Evolutionary conservation across 1,140 invertebrate genomes (phyloP), one percentile per base, ranked within the genome.

Genomic region (Lordiphosa clarofinis): DNA sequence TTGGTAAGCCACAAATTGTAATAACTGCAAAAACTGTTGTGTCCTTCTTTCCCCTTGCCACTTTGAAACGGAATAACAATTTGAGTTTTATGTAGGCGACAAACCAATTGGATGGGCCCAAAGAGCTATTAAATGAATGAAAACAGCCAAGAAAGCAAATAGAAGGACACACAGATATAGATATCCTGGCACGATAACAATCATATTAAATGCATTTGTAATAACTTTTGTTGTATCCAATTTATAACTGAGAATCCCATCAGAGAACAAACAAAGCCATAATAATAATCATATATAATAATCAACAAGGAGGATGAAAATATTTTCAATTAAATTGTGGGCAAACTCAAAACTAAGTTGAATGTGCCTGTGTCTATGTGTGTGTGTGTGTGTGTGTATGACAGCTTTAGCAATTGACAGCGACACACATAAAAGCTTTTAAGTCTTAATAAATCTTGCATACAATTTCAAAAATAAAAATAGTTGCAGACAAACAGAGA

Each of bases 361-460:
- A 33, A 10, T 8, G 4, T 39, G 13, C 42, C 19, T 37, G 24
- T 52, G 40, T 48, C 39, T 52, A 35, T 44, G 7, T 47, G n/a
- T 48, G 33, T 52, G 40, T 48, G 46, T 52, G 39, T 52, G 40
- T 48, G 46, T 52, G 39, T 44, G 7, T 47, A n/a, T 48, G 33
- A n/a, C 21, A 38, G 53, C 50, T 36, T 37, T 64, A 57, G 54
- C 78, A 82, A 82, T 82, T 79, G 79, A 79, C 79, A 73, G 74
- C 50, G 59, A 69, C 81, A 86, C 72, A 86, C 72, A 86, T 75
- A 86, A 86, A 86, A 75, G 81, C 81, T 86, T 86, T 86, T 86
- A 86, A 86, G 75, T 86, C 81, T 86, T 86, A 86, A 86, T 86
- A 86, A 86, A 86, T 86, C 81, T 86, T 86, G 81, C 81, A 86